These are phyloP conservation scores for Onchidella celtica DNA, from an alignment of 2,888 invertebrate species.

Conservation along the genomic window DNA sequence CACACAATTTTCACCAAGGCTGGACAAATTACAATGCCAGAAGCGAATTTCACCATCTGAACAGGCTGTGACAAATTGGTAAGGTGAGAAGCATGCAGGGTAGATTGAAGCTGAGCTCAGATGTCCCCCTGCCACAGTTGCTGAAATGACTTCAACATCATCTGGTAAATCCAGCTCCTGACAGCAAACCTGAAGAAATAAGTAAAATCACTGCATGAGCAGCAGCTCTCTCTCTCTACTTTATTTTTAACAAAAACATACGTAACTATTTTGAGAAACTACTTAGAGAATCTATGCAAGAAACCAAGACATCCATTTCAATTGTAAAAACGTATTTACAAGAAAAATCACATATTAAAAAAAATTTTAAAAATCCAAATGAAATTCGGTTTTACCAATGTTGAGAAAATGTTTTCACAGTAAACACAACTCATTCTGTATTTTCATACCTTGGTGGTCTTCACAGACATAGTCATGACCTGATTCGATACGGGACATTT, in stretches of 20 bases:
- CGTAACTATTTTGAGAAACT: no score
- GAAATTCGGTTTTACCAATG: no score
- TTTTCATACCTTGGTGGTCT: constrained; percentile 85
- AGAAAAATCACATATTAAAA: no score
- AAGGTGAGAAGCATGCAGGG: constrained; percentile 99
- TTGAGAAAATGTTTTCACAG: no score
- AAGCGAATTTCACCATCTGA: constrained; percentile 87
- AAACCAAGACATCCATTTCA: no score
- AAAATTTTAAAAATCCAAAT: no score
- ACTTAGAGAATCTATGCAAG: no score
- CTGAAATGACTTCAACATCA: constrained; percentile 95
- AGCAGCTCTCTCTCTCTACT: no score
- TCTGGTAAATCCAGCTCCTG: constrained; percentile 93
- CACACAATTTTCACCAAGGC: constrained; percentile 14
- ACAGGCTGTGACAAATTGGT: constrained; percentile 96
- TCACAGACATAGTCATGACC: constrained; percentile 84
- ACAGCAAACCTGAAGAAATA: constrained; percentile 87
- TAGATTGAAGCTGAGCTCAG: constrained; percentile 98
- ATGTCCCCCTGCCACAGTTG: constrained; percentile 97
- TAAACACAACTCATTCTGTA: no score
- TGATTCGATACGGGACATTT: constrained; percentile 20
- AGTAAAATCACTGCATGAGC: not conserved
- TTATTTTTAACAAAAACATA: no score
- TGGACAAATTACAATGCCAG: constrained; percentile 75
- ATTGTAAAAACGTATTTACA: no score